phyloP scores from a whole-genome alignment of 23 tunicate genomes.

The Pegea sp. region DNA sequence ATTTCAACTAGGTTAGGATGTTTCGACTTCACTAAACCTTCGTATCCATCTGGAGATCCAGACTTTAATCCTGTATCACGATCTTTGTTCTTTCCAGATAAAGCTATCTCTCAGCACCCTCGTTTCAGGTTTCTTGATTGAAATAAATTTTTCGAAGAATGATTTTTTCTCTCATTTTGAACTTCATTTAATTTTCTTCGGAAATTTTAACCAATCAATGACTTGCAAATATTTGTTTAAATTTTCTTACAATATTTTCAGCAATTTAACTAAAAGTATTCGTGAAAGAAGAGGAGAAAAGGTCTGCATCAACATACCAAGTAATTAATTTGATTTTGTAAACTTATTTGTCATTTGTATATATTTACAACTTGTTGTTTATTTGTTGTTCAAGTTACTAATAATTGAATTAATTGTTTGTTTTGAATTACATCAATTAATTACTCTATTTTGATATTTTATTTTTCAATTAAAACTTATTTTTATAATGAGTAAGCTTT shows the following conservation, averaged over 20 bases:
- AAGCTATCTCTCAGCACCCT: constrained; percentile 84
- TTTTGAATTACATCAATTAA: too few relatives aligned
- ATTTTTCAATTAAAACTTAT: too few relatives aligned
- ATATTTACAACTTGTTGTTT: too few relatives aligned
- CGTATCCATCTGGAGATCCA: constrained; percentile 18
- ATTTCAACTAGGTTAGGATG: constrained; percentile 51
- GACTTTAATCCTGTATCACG: constrained; percentile 73
- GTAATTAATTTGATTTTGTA: too few relatives aligned
- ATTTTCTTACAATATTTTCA: not conserved
- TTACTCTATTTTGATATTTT: too few relatives aligned
- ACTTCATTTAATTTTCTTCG: not conserved
- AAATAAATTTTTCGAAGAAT: too few relatives aligned
- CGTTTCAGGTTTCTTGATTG: too few relatives aligned
- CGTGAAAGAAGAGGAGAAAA: constrained; percentile 78
- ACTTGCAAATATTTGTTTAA: not conserved
- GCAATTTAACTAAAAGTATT: constrained; percentile 59
- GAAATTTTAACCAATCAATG: not conserved
- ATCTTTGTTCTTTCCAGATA: constrained; percentile 82
- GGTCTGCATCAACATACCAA: constrained; percentile 81
- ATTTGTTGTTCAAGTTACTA: too few relatives aligned
- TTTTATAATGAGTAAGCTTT: too few relatives aligned
- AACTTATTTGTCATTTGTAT: too few relatives aligned
- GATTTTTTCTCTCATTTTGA: not conserved
- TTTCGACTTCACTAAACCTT: constrained; percentile 48
- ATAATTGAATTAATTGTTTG: too few relatives aligned